Evolutionary conservation across 2,113 vertebrate genomes (phyloP), one percentile per base, ranked within the genome.

Genomic region (Pygoscelis antarcticus): DNA sequence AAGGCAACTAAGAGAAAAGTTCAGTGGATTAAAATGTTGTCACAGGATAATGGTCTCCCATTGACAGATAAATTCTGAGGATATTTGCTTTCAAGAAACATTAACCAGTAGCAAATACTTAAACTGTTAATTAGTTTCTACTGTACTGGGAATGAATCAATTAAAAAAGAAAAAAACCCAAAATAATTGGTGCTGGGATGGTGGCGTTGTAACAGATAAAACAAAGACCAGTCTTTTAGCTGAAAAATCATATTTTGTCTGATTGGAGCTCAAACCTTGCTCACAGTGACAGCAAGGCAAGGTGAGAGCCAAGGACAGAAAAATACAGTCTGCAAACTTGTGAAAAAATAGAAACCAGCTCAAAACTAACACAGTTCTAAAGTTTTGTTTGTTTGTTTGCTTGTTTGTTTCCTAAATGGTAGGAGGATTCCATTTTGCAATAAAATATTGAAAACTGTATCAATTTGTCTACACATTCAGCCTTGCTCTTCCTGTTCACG

Each of bases 41-140:
- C 54, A 91, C 10, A 58, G 40, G 32, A 46, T 83, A 95, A 90
- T 14, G 36, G 29, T 83, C 18, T 78, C 51, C 10, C 18, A 92
- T 4, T n/a, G 66, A 54, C 3, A 74, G 18, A 94, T 29, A 91
- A 65, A 89, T 83, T 75, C 40, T 66, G 46, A 79, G 55, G 13
- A 79, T 58, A 84, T 92, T 83, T 94, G 36, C 36, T 55, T 96
- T 90, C 34, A 85, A 90, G 40, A 89, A 93, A 78, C 18, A 62
- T 18, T 87, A 88, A 88, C 60, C 7, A 66, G 32, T 22, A 91
- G 27, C 25, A 96, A 90, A 89, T 58, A 85, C 25, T 80, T 68
- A 60, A 91, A n/a, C 20, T 21, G 78, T 81, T 71, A 90, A 47
- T 79, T 91, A 83, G 62, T 83, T 96, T 96, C 51, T 91, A 78